phyloP scores from a whole-genome alignment of 2,113 vertebrate species.

The Todiramphus chloris region DNA sequence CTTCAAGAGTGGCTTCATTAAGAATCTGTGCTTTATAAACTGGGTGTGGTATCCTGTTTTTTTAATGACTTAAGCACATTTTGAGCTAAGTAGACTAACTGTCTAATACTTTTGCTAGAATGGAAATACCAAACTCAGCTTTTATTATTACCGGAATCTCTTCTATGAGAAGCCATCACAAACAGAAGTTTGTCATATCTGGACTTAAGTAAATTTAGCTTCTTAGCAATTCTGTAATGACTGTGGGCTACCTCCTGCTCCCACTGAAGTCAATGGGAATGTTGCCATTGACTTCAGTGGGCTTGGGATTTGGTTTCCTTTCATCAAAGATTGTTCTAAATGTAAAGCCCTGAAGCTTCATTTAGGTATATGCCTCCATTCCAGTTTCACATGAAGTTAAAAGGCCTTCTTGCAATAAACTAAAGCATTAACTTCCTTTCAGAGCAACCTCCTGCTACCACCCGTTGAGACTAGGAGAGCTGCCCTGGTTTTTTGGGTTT shows the following conservation, averaged over 20 bases:
- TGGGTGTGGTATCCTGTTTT: constrained; percentile 26
- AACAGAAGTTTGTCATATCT: background rate
- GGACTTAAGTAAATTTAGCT: constrained; percentile 11
- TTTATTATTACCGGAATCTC: background rate
- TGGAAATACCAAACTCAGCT: constrained; percentile 35
- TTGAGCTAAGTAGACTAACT: background rate
- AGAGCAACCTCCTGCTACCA: constrained; percentile 20
- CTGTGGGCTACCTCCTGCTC: background rate
- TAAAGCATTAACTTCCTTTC: background rate
- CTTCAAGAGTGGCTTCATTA: constrained; percentile 17
- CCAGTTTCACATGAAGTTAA: background rate
- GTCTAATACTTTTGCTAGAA: constrained; percentile 14
- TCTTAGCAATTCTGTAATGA: background rate
- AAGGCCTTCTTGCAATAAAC: constrained; percentile 28
- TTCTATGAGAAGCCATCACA: background rate
- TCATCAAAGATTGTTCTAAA: background rate
- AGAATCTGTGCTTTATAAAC: constrained; percentile 6
- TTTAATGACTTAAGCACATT: constrained; percentile 40
- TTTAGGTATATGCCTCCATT: background rate
- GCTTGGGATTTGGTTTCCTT: constrained; percentile 2
- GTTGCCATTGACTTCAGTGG: background rate
- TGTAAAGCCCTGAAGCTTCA: background rate
- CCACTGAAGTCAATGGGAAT: background rate
- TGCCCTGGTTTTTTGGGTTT: background rate
- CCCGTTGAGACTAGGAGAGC: constrained; percentile 3